A percentile compares a stretch with the other conserved stretches of the same genome.
phyloP scores from a whole-genome alignment of 2,888 invertebrate genomes.

The Caenorhabditis sp. region DNA sequence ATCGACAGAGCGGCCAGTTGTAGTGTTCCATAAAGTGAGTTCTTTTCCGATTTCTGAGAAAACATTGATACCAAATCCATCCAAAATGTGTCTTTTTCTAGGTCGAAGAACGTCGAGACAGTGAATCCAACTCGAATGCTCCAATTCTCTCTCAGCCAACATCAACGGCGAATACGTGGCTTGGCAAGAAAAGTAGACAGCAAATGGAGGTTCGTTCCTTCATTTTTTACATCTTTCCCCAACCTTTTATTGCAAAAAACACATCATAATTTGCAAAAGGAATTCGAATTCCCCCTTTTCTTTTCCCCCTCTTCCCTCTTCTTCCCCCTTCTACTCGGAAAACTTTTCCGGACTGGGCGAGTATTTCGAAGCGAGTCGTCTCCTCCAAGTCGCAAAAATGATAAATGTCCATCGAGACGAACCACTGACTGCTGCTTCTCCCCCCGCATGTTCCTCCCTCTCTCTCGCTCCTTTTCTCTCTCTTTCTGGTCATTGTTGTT shows the following conservation, averaged over 20 bases:
- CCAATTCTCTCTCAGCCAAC: constrained; percentile 77
- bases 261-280: no score
- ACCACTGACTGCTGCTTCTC: constrained; percentile 29
- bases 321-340: not conserved
- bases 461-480: constrained; percentile 1
- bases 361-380: constrained; percentile 11
- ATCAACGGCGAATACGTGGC: constrained; percentile 82
- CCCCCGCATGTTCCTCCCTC: no score
- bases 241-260: no score
- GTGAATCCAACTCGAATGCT: constrained; percentile 62
- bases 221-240: not conserved
- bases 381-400: constrained; percentile 41
- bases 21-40: constrained; percentile 80
- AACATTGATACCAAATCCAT: no score
- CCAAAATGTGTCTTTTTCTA: constrained; percentile 72
- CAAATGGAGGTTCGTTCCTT: constrained; percentile 71
- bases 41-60: constrained; percentile 2
- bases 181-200: constrained; percentile 81
- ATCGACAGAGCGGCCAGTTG: constrained; percentile 76
- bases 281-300: no score
- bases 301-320: no score
- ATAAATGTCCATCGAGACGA: constrained; percentile 51
- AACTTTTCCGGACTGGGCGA: not conserved
- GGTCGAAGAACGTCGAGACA: constrained; percentile 71
- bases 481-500: constrained; percentile 44